phyloP scores from a whole-genome alignment of 2,113 vertebrate genomes.

The Corythoichthys haematopterus region DNA sequence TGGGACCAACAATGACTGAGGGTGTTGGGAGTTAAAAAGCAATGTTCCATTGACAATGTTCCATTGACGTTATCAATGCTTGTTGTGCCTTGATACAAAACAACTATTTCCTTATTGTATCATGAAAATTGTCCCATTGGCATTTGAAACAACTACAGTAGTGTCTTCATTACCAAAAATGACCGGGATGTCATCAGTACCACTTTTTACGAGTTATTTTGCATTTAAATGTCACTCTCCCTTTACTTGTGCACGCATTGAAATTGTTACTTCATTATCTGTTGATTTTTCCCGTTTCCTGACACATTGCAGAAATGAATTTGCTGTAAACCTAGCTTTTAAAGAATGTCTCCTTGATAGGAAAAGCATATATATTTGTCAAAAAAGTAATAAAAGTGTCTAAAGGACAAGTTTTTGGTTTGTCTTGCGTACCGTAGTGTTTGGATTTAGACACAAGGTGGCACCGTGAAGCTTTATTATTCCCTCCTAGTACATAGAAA shows the following conservation, averaged over 20 bases:
- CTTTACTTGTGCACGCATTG: conserved; percentile 61
- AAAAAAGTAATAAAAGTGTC: conserved; percentile 75
- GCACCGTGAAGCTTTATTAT: conserved; percentile 13
- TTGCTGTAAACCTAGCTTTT: conserved; percentile 73
- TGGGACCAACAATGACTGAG: conserved; percentile 68
- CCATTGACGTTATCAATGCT: conserved; percentile 63
- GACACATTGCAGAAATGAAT: conserved; percentile 64
- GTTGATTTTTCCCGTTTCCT: conserved; percentile 60
- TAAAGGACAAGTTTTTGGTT: conserved; percentile 48
- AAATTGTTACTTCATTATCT: conserved; percentile 54
- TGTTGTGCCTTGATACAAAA: conserved; percentile 77
- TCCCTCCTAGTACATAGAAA: neutral
- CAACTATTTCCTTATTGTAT: conserved; percentile 49
- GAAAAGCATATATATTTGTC: conserved; percentile 78
- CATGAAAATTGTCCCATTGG: conserved; percentile 58
- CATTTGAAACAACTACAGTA: conserved; percentile 38
- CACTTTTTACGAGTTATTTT: conserved; percentile 39
- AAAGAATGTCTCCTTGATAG: conserved; percentile 69
- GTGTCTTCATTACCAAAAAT: conserved; percentile 42
- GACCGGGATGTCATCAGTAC: conserved; percentile 35
- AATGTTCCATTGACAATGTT: conserved; percentile 22
- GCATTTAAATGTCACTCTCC: conserved; percentile 41
- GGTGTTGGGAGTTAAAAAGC: neutral
- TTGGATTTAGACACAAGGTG: conserved; percentile 47
- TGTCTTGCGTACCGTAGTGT: neutral